A percentile compares a stretch with the other conserved stretches of the same genome.
phyloP scores from a whole-genome alignment of 2,797 vertebrate species.

The Coluber constrictor region DNA sequence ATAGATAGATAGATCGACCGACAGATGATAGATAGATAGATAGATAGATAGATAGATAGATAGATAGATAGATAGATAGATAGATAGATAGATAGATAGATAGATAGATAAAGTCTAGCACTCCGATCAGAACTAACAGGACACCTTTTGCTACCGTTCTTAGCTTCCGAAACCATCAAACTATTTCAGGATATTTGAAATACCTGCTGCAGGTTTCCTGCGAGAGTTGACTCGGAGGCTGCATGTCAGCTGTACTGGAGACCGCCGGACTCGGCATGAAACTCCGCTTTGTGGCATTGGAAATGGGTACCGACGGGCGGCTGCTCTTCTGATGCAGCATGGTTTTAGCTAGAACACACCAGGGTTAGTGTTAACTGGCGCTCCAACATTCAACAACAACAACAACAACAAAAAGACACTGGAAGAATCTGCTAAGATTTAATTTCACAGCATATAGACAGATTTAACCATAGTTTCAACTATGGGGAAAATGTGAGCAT shows the following conservation, averaged over 20 bases:
- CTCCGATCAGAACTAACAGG: not conserved
- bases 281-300: slow-evolving; percentile 84
- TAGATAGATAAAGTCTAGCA: too few relatives aligned
- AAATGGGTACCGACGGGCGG: slow-evolving; percentile 78
- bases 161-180: slow-evolving; percentile 59
- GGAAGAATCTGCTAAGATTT: not conserved
- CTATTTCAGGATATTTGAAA: slow-evolving; percentile 84
- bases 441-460: too few relatives aligned
- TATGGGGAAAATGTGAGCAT: too few relatives aligned
- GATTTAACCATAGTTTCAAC: too few relatives aligned
- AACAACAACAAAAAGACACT: not conserved
- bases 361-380: not conserved
- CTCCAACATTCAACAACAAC: too few relatives aligned
- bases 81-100: too few relatives aligned
- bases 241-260: slow-evolving; percentile 66
- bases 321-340: slow-evolving; percentile 80
- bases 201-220: slow-evolving; percentile 80
- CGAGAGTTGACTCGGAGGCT: slow-evolving; percentile 46
- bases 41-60: too few relatives aligned
- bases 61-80: too few relatives aligned
- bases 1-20: too few relatives aligned
- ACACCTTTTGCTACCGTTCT: not conserved
- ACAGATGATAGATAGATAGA: too few relatives aligned
- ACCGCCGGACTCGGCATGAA: slow-evolving; percentile 77
- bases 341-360: slow-evolving; percentile 74